Evolutionary conservation across 2,797 vertebrate genomes (phyloP).

Genomic region (Enteromius thamalakanensis): DNA sequence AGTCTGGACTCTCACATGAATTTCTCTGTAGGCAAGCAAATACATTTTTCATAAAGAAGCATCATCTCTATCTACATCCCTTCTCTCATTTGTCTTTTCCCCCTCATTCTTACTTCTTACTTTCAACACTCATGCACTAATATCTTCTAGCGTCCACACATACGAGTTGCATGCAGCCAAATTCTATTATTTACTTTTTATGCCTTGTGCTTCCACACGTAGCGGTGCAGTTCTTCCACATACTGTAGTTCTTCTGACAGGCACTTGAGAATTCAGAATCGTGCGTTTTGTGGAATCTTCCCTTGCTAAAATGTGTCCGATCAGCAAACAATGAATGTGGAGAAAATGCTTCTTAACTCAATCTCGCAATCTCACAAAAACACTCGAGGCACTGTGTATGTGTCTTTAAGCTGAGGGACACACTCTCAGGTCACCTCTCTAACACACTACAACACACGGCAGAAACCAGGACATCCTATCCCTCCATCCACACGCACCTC

Average conservation of each 20-base stretch:
- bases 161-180: slow-evolving; percentile 26
- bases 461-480: slow-evolving; percentile 59
- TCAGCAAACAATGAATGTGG: slow-evolving; percentile 10
- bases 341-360: slow-evolving; percentile 18
- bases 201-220: background rate
- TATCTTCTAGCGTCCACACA: slow-evolving; percentile 53
- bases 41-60: slow-evolving; percentile 61
- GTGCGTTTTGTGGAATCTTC: slow-evolving; percentile 4
- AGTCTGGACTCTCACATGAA: slow-evolving; percentile 45
- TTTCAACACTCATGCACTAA: slow-evolving; percentile 27
- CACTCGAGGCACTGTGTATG: slow-evolving; percentile 48
- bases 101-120: background rate
- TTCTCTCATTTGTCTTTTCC: slow-evolving; percentile 53
- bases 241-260: background rate
- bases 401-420: slow-evolving; percentile 54
- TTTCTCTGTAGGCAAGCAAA: slow-evolving; percentile 54
- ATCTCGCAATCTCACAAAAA: background rate
- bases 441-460: slow-evolving; percentile 20
- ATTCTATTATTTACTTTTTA: slow-evolving; percentile 16
- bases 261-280: background rate
- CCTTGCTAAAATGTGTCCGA: slow-evolving; percentile 18
- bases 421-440: slow-evolving; percentile 38
- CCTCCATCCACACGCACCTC: slow-evolving; percentile 41
- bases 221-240: background rate
- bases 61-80: slow-evolving; percentile 35